phyloP scores from a whole-genome alignment of 1,140 invertebrate genomes.

The Penaeus indicus region DNA sequence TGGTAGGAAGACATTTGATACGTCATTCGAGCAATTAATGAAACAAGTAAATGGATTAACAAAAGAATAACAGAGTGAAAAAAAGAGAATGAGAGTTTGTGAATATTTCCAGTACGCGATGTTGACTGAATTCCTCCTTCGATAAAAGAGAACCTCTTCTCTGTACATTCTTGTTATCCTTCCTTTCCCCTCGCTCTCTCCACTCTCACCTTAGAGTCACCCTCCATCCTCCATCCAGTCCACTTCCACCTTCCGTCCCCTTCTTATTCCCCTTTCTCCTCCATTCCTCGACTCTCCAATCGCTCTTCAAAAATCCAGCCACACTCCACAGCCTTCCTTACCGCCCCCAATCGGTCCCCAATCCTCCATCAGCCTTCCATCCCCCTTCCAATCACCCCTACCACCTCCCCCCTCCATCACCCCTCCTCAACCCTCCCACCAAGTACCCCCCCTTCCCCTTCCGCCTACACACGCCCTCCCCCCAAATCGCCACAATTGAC shows the following conservation, averaged over 20 bases:
- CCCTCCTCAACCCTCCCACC: background rate
- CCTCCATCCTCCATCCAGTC: background rate
- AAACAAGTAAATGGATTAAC: no score
- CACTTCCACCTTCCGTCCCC: background rate
- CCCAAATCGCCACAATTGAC: no score
- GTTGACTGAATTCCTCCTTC: no score
- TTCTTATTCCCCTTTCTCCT: background rate
- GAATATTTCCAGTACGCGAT: no score
- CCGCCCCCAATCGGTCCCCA: background rate
- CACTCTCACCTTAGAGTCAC: background rate
- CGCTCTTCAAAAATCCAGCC: no score
- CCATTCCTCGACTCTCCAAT: background rate
- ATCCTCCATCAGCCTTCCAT: background rate
- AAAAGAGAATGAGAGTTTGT: no score
- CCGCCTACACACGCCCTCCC: background rate
- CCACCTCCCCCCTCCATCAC: background rate
- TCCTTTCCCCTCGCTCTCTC: no score
- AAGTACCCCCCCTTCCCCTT: background rate
- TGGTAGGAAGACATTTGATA: no score
- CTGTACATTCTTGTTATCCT: no score
- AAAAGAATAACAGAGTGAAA: no score
- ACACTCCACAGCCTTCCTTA: background rate
- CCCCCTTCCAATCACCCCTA: background rate
- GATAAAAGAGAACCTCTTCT: no score
- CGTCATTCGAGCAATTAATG: no score